A percentile compares a stretch with the other conserved stretches of the same genome.
These are phyloP conservation scores for Saguinus midas DNA, from an alignment of 2,113 vertebrate genomes.

Conservation along the genomic window DNA sequence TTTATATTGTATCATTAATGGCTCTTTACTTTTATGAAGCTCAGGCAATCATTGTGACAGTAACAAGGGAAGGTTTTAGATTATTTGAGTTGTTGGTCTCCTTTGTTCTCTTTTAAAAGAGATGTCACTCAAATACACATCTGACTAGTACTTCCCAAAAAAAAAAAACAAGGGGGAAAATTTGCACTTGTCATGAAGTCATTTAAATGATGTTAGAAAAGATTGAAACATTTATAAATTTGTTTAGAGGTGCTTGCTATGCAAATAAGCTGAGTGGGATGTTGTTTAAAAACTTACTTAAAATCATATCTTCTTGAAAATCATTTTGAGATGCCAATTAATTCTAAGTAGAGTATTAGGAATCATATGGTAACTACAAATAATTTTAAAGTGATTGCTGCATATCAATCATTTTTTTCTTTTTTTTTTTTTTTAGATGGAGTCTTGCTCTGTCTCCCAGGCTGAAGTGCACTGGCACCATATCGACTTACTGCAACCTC, in stretches of 20 bases:
- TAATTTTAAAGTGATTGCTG: constrained; percentile 44
- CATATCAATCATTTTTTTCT: constrained; percentile 45
- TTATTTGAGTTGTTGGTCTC: constrained; percentile 24
- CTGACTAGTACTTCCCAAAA: constrained; percentile 62
- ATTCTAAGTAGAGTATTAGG: background rate
- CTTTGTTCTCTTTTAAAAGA: constrained; percentile 72
- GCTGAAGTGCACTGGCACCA: too few species aligned
- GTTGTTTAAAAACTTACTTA: constrained; percentile 28
- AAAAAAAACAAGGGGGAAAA: constrained; percentile 69
- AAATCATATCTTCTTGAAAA: constrained; percentile 48
- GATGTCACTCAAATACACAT: constrained; percentile 53
- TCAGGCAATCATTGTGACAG: constrained; percentile 58
- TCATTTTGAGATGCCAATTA: constrained; percentile 37
- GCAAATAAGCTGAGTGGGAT: constrained; percentile 40
- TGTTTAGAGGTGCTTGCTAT: constrained; percentile 41
- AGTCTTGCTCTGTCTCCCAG: too few species aligned
- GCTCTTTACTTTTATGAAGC: constrained; percentile 56
- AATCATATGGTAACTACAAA: background rate
- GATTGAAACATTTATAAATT: constrained; percentile 64
- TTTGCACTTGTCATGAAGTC: constrained; percentile 71
- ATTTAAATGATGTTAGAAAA: constrained; percentile 65
- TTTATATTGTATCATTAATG: constrained; percentile 68
- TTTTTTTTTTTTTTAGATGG: too few species aligned
- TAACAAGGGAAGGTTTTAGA: constrained; percentile 52
- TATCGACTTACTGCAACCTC: too few species aligned